Evolutionary conservation across 2,888 invertebrate genomes (phyloP), one percentile per base, ranked within the genome.

Genomic region (Xanthia togata): DNA sequence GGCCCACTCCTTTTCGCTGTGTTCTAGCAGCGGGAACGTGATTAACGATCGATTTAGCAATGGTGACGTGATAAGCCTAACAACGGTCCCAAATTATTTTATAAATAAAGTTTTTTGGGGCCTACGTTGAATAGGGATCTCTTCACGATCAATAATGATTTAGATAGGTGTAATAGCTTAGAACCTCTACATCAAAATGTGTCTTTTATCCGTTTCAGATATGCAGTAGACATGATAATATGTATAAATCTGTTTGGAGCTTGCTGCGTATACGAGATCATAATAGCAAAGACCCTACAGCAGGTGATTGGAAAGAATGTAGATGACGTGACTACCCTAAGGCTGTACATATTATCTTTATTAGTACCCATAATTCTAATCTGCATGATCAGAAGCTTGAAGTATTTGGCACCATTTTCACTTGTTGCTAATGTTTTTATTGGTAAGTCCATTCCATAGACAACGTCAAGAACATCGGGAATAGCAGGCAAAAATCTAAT

Each of bases 241-340:
- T 96, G 96, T 79, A 91, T 96, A 67, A 96, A 96, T 67, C 88
- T 96, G 0, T 96, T 96, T 64, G 96, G 96, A 0, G 95, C 96
- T 0, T 96, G 96, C 81, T 95, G 95, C 78, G 96, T 96, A 0
- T 96, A 96, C 84, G 94, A 95, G 77, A 95, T 96, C 53, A 96
- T 96, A 35, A 96, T 96, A 87, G 96, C 96, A 0, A 95, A 95
- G 82, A 95, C 96, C 0, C 92, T 96, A 6, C 93, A 94, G 71
- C 95, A 95, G 77, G 81, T 96, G 4, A 83, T 93, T 0, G 92
- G 93, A 62, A 79, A 9, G 38, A 9, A 41, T 41, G 8, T 85
- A 0, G 87, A 89, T 93, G n/a, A 41, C 12, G 1, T 1, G 88
- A 92, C 20, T 86, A 89, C 1, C 3, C 73, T 96, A 26, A 91